Percentiles rank a stretch among this genome's conserved stretches.
Evolutionary conservation across 2,113 vertebrate species (phyloP).

Genomic region (Chlorodrepanis virens): DNA sequence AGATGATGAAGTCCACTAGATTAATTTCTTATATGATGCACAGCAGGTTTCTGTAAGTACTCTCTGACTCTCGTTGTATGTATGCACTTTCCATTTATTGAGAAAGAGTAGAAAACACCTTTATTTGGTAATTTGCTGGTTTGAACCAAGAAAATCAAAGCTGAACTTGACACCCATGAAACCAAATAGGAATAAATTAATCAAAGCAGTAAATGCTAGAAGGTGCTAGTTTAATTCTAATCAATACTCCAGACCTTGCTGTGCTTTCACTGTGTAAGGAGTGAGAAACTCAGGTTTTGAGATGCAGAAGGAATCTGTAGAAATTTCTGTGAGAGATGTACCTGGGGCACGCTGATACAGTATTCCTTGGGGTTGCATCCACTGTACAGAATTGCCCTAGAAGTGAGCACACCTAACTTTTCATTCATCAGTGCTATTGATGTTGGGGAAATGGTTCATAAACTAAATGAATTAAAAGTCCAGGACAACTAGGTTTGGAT

Average conservation of each 20-base stretch:
- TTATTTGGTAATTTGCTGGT: not conserved
- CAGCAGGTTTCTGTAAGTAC: not conserved
- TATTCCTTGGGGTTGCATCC: not conserved
- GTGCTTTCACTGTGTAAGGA: not conserved
- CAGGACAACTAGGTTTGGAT: not conserved
- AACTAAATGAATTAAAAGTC: not conserved
- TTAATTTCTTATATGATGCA: not conserved
- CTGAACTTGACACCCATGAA: not conserved
- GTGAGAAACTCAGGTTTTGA: not conserved
- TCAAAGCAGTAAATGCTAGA: not conserved
- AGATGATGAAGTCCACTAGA: not conserved
- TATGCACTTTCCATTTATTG: not conserved
- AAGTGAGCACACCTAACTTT: not conserved
- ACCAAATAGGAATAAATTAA: not conserved
- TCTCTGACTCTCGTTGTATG: not conserved
- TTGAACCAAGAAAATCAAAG: not conserved
- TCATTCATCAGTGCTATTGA: not conserved
- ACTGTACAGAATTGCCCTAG: not conserved
- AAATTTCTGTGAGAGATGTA: not conserved
- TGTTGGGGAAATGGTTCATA: not conserved
- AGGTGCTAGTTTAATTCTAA: not conserved
- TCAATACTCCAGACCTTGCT: not conserved
- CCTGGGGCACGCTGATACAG: not conserved
- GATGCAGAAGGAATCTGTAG: not conserved
- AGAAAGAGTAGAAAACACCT: not conserved